Base-by-base conservation (phyloP, 2,888 invertebrate species). In the Eilema griseolum region DNA sequence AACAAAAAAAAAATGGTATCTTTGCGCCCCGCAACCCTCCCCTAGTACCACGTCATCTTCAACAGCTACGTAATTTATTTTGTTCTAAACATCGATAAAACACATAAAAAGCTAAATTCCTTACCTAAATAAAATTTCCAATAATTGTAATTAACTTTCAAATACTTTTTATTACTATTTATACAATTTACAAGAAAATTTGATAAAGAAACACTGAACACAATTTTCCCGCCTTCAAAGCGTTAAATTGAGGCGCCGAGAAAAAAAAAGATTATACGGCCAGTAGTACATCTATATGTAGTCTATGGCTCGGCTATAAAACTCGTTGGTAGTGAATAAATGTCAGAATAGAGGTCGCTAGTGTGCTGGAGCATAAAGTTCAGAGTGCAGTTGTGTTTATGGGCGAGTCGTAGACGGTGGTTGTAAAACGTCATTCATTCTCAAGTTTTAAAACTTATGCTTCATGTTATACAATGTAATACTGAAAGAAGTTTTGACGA, bases 401-500 rank as follows among this genome's bases (percentile, higher is more conserved):
- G 65, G 72, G 46, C 26, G 28, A n/a, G 23, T 64, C 63, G 69
- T 71, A 62, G 56, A 69, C 56, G 57, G 70, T 70, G 70, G 77
- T 69, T 73, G 63, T 81, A 81, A 80, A 80, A 62, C 46, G 63
- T 60, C 75, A 73, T 68, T 73, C 63, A 72, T 69, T 72, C 75
- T 66, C n/a, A 73, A 77, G 75, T 79, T 74, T 73, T 64, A 69
- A 81, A 73, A 73, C 63, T 81, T 63, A 60, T 4, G 41, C 63
- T 77, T 75, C 81, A 70, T 74, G 73, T 77, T 33, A 62, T 26
- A 79, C 77, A 77, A 72, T 70, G 72, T 79, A 73, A 73, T 62
- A 66, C 14, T 28, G n/a, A 59, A 56, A 57, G 23, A 66, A 61
- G 41, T 61, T 65, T 24, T 52, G 26, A 26, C 5, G 11, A 59